Conservation (phyloP, 2,797 vertebrate genomes). For the Acanthiza pusilla region DNA sequence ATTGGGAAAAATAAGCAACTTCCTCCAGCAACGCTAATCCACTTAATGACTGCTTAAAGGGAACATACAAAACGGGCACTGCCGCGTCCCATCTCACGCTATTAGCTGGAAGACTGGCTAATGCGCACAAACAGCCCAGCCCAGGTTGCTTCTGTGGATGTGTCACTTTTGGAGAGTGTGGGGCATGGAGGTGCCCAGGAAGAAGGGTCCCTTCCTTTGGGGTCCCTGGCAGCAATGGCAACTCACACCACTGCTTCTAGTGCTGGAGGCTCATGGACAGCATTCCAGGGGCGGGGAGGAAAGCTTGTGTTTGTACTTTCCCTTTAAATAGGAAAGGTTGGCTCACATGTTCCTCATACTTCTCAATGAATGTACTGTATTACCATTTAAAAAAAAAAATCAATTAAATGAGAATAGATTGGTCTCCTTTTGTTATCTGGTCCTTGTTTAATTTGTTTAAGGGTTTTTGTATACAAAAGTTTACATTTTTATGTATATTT, state of each 20-base stretch:
- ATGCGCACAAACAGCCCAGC: constrained; percentile 39
- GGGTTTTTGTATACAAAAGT: constrained; percentile 99
- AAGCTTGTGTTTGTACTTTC: constrained; percentile 72
- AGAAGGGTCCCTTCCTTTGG: background rate
- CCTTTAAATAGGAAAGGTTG: constrained; percentile 81
- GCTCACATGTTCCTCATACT: constrained; percentile 90
- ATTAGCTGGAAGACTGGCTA: constrained; percentile 45
- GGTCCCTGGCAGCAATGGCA: background rate
- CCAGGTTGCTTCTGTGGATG: background rate
- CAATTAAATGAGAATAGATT: constrained; percentile 92
- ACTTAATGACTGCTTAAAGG: constrained; percentile 70
- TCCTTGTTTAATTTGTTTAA: constrained; percentile 99
- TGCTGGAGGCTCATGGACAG: constrained; percentile 31
- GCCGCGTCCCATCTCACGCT: background rate
- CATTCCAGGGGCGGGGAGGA: constrained; percentile 42
- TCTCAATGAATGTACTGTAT: constrained; percentile 99
- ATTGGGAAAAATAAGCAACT: constrained; percentile 41
- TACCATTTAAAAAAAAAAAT: constrained; percentile 91
- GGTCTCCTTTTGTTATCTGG: constrained; percentile 99
- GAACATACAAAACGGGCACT: constrained; percentile 68
- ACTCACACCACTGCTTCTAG: background rate
- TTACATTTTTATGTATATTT: constrained; percentile 99
- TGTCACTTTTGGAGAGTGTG: background rate
- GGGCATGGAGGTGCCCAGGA: background rate
- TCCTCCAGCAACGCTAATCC: constrained; percentile 24